Evolutionary conservation across 2,797 vertebrate species (phyloP).

Genomic region (Galago senegalensis): DNA sequence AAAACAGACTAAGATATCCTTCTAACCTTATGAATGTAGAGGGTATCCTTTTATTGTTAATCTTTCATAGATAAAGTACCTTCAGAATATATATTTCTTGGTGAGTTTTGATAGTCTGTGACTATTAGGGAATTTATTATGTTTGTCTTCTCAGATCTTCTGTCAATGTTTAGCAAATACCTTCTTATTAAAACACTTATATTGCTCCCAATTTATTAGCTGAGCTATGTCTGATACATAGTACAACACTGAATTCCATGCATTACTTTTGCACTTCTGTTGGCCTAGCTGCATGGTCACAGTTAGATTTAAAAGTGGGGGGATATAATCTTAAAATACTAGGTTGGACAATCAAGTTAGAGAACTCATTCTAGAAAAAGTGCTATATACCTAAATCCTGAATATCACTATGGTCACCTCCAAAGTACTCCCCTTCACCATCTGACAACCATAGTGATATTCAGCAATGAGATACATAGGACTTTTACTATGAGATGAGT

Average conservation of each 20-base stretch:
- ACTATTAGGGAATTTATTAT: background rate
- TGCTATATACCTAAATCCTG: no score
- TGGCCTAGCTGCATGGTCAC: background rate
- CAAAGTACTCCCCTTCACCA: no score
- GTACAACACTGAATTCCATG: background rate
- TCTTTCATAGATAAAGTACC: background rate
- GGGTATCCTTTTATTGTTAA: background rate
- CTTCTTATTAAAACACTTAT: background rate
- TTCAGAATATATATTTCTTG: background rate
- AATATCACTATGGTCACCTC: no score
- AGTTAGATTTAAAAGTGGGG: background rate
- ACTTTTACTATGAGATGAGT: no score
- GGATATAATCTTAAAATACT: background rate
- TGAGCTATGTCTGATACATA: background rate
- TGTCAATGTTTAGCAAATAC: background rate
- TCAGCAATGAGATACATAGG: no score
- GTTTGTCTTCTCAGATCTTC: background rate
- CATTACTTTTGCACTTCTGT: background rate
- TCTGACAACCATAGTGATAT: no score
- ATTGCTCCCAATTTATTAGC: background rate
- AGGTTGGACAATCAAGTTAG: no score
- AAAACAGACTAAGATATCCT: background rate
- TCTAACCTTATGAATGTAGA: background rate
- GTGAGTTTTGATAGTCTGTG: background rate
- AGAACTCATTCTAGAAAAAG: no score